phyloP scores from a whole-genome alignment of 2,797 vertebrate genomes.

The Trachurus trachurus region DNA sequence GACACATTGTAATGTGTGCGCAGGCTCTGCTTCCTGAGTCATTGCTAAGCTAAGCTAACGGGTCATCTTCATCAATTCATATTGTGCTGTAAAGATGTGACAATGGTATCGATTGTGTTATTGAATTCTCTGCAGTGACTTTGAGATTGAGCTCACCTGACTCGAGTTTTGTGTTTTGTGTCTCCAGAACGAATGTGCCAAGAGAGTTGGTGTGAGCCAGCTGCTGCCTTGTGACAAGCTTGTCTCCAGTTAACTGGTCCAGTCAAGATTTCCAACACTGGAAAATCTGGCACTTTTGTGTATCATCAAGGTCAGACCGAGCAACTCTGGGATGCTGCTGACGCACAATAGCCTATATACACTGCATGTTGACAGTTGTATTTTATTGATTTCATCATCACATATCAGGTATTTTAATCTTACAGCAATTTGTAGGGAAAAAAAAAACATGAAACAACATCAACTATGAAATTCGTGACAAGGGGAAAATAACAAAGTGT shows the following conservation, averaged over 20 bases:
- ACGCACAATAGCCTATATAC: background rate
- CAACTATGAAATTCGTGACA: background rate
- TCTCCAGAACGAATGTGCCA: conserved; percentile 80
- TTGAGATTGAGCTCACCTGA: background rate
- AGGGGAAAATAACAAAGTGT: background rate
- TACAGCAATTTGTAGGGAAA: background rate
- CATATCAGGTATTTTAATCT: background rate
- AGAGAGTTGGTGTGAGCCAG: conserved; percentile 62
- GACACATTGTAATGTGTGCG: too few relatives aligned
- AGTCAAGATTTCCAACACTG: background rate
- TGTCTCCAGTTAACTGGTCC: conserved; percentile 49
- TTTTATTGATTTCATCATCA: background rate
- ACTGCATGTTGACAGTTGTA: background rate
- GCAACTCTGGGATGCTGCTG: background rate
- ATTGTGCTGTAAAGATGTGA: background rate
- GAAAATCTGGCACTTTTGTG: background rate
- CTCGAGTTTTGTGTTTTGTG: conserved; percentile 4
- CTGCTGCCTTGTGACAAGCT: conserved; percentile 77
- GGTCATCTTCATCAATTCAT: background rate
- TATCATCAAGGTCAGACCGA: background rate
- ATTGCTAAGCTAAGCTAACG: background rate
- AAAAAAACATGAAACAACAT: too few relatives aligned
- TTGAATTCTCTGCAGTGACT: background rate
- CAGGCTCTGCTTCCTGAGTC: background rate
- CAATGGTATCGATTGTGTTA: background rate